Evolutionary conservation across 2,888 invertebrate species (phyloP).

Genomic region (Pyrocoelia pectoralis): DNA sequence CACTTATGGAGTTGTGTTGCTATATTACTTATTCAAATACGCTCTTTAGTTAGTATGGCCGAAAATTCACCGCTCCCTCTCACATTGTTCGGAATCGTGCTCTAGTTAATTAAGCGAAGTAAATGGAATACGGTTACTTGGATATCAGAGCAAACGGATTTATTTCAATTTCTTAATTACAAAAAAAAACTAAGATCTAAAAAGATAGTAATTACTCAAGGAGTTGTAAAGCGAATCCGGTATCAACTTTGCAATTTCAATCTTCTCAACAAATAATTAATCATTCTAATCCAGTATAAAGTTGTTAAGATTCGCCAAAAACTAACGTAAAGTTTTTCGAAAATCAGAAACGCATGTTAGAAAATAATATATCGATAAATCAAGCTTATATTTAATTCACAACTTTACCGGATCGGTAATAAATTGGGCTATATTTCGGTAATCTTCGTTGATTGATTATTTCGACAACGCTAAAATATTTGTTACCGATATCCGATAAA

Average conservation of each 20-base stretch:
- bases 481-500: conserved; percentile 31
- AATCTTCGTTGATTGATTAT: conserved; percentile 36
- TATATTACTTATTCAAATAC: conserved; percentile 9
- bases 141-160: conserved; percentile 3
- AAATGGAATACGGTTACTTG: background rate
- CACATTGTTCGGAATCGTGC: background rate
- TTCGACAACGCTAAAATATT: conserved; percentile 32
- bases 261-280: conserved; percentile 6
- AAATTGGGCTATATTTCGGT: conserved; percentile 21
- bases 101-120: conserved; percentile 11
- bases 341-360: conserved; percentile 21
- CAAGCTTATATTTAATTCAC: conserved; percentile 33
- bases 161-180: conserved; percentile 11
- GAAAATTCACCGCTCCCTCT: background rate
- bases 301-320: conserved; percentile 1
- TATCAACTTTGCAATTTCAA: background rate
- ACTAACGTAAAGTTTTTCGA: background rate
- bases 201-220: conserved; percentile 11
- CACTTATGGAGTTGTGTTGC: background rate
- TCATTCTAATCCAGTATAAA: conserved; percentile 3
- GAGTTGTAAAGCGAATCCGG: background rate
- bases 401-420: conserved; percentile 25
- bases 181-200: conserved; percentile 2
- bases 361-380: conserved; percentile 22
- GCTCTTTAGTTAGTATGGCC: conserved; percentile 1